A percentile compares a stretch with the other conserved stretches of the same genome.
These are phyloP conservation scores for Spilogale gracilis DNA, from an alignment of 2,113 vertebrate genomes.

Conservation along the genomic window DNA sequence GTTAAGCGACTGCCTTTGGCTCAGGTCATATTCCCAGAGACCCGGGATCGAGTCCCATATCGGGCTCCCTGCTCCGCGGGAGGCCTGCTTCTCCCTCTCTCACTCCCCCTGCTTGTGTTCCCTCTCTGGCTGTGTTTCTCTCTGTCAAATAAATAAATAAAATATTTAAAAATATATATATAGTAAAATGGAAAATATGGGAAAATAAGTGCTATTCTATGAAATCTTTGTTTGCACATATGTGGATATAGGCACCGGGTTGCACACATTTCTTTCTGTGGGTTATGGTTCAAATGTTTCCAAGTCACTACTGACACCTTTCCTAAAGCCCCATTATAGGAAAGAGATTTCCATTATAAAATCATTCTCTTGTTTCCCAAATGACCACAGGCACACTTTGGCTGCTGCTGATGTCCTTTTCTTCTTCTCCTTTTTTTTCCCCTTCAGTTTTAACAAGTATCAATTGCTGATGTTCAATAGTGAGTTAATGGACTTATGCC, in stretches of 20 bases:
- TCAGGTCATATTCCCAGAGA: no score
- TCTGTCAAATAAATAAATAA: no score
- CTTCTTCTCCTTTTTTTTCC: not conserved
- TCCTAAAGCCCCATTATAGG: not conserved
- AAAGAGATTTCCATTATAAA: not conserved
- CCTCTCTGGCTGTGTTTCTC: no score
- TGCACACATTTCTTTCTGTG: not conserved
- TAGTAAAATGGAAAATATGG: not conserved
- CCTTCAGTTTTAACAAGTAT: not conserved
- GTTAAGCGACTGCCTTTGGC: no score
- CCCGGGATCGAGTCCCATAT: no score
- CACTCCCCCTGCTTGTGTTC: no score
- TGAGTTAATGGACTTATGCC: not conserved
- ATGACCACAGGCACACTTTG: not conserved
- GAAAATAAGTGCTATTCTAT: not conserved
- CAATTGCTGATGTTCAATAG: not conserved
- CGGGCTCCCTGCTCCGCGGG: no score
- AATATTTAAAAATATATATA: not conserved
- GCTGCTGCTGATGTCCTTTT: not conserved
- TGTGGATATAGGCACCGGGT: not conserved
- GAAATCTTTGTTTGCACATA: not conserved
- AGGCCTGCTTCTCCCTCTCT: no score
- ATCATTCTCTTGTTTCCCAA: not conserved
- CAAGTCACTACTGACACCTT: not conserved
- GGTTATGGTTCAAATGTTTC: not conserved